A percentile compares a stretch with the other conserved stretches of the same genome.
phyloP scores from a whole-genome alignment of 2,797 vertebrate genomes.

The Stomatorhinus walkeri region DNA sequence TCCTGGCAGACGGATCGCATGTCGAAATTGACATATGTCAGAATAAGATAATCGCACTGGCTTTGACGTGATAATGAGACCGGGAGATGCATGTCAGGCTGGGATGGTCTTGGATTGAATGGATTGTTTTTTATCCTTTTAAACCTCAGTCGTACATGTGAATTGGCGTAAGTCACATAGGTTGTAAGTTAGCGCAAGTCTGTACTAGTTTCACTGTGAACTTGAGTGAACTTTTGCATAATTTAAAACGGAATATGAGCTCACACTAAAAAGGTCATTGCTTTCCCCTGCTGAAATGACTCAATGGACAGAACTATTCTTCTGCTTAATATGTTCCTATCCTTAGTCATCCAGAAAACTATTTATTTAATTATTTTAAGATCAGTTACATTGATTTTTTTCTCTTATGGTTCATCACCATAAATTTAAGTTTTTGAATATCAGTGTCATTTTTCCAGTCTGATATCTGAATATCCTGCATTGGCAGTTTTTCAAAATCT shows the following conservation, averaged over 20 bases:
- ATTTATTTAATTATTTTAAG: neutral
- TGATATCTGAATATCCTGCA: neutral
- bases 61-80: neutral
- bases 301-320: neutral
- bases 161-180: neutral
- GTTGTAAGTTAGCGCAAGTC: neutral
- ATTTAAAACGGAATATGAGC: neutral
- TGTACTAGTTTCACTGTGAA: neutral
- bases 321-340: neutral
- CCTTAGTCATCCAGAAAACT: neutral
- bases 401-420: neutral
- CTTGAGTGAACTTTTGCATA: neutral
- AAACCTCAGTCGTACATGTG: neutral
- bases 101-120: neutral
- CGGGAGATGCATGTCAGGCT: neutral
- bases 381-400: neutral
- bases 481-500: neutral
- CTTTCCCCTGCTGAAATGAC: neutral
- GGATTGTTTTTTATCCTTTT: neutral
- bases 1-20: neutral
- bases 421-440: neutral
- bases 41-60: neutral
- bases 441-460: neutral
- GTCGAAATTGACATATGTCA: neutral
- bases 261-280: neutral